Conservation (phyloP, 2,888 invertebrate genomes). For the Archaeoteleia sp. region DNA sequence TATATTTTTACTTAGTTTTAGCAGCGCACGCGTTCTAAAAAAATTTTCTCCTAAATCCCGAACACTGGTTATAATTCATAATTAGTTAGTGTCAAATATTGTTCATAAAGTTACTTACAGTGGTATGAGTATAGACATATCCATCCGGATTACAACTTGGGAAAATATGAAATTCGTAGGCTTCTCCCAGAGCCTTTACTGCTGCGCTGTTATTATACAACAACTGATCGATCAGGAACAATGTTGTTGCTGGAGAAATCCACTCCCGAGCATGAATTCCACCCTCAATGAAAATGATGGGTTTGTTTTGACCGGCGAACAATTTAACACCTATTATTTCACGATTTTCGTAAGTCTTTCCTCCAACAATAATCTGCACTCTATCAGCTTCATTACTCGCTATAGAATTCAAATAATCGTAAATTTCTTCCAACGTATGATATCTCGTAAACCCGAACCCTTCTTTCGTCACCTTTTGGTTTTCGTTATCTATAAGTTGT, state of each 20-base stretch:
- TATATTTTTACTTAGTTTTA: no score
- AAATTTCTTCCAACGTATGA: conserved; percentile 75
- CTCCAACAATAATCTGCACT: conserved; percentile 75
- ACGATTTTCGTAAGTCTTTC: conserved; percentile 78
- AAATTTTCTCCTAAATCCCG: no score
- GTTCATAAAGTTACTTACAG: no score
- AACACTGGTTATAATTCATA: no score
- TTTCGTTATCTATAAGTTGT: conserved; percentile 67
- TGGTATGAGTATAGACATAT: conserved; percentile 81
- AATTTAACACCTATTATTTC: conserved; percentile 79
- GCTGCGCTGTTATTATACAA: conserved; percentile 77
- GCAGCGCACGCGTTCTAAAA: no score
- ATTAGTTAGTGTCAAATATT: no score
- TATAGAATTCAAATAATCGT: conserved; percentile 77
- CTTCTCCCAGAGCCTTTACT: conserved; percentile 76
- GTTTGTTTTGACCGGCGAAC: conserved; percentile 74
- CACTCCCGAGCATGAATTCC: conserved; percentile 86
- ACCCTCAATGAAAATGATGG: conserved; percentile 79
- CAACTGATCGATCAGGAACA: conserved; percentile 80
- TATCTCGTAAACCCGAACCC: conserved; percentile 79
- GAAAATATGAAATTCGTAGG: conserved; percentile 84
- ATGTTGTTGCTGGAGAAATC: conserved; percentile 81
- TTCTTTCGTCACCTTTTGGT: conserved; percentile 28
- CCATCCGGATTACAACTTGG: conserved; percentile 88
- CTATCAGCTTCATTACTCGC: conserved; percentile 74